These are phyloP conservation scores for Sebastes minor DNA, from an alignment of 2,797 vertebrate genomes.

Conservation along the genomic window DNA sequence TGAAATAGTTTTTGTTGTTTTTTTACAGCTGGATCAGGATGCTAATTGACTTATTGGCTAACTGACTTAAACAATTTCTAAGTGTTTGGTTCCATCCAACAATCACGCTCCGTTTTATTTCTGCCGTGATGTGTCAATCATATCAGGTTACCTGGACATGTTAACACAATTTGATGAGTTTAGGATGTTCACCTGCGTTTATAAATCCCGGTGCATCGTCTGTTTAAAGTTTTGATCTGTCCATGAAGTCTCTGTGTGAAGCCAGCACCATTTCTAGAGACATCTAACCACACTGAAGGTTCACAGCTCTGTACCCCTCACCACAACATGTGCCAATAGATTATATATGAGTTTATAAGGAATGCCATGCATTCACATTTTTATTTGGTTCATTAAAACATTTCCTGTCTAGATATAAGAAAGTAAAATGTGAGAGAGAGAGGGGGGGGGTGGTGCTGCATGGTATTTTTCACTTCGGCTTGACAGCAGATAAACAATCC, in stretches of 20 bases:
- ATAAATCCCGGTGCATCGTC: slow-evolving; percentile 35
- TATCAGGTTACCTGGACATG: slow-evolving; percentile 42
- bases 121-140: slow-evolving; percentile 31
- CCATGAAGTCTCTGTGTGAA: background rate
- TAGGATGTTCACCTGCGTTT: slow-evolving; percentile 21
- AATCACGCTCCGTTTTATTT: slow-evolving; percentile 34
- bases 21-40: slow-evolving; percentile 2
- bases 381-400: slow-evolving; percentile 35
- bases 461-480: slow-evolving; percentile 39
- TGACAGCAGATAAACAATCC: slow-evolving; percentile 46
- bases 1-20: background rate
- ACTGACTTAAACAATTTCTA: background rate
- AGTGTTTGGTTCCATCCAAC: slow-evolving; percentile 67
- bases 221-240: slow-evolving; percentile 3
- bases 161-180: background rate
- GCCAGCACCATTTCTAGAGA: slow-evolving; percentile 17
- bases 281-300: slow-evolving; percentile 38
- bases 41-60: background rate
- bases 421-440: background rate
- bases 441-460: background rate
- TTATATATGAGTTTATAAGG: slow-evolving; percentile 7
- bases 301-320: slow-evolving; percentile 6
- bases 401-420: slow-evolving; percentile 15
- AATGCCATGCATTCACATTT: slow-evolving; percentile 49
- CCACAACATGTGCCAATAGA: slow-evolving; percentile 58